phyloP scores from a whole-genome alignment of 2,797 vertebrate genomes.

The Echeneis naucrates region DNA sequence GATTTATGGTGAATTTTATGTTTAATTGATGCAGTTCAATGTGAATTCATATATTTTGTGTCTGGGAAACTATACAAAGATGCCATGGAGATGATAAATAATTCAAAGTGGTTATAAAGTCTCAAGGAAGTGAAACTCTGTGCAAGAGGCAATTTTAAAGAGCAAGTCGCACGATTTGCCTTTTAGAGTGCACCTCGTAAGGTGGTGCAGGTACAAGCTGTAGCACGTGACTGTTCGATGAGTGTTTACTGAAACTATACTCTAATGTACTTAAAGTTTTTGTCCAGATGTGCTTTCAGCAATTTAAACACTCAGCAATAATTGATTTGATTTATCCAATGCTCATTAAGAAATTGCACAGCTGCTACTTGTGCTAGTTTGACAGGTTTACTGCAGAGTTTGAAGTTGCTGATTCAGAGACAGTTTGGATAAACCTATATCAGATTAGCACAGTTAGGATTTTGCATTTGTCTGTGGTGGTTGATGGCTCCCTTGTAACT shows the following conservation, averaged over 20 bases:
- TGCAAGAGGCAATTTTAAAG: background rate
- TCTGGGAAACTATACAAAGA: background rate
- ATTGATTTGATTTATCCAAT: too few relatives aligned
- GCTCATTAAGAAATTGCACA: too few relatives aligned
- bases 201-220: background rate
- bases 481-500: background rate
- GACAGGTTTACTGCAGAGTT: too few relatives aligned
- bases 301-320: too few relatives aligned
- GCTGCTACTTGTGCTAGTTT: too few relatives aligned
- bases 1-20: background rate
- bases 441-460: background rate
- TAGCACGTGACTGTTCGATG: background rate
- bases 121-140: background rate
- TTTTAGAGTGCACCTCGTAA: background rate
- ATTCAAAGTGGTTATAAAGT: conserved; percentile 2
- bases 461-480: background rate
- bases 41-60: background rate
- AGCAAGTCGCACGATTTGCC: background rate
- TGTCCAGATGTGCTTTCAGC: too few relatives aligned
- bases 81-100: background rate
- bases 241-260: too few relatives aligned
- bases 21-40: background rate
- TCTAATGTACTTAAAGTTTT: too few relatives aligned
- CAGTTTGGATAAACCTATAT: too few relatives aligned
- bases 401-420: background rate